These are phyloP conservation scores for Tethea ocularis DNA, from an alignment of 2,888 invertebrate genomes.

Conservation along the genomic window DNA sequence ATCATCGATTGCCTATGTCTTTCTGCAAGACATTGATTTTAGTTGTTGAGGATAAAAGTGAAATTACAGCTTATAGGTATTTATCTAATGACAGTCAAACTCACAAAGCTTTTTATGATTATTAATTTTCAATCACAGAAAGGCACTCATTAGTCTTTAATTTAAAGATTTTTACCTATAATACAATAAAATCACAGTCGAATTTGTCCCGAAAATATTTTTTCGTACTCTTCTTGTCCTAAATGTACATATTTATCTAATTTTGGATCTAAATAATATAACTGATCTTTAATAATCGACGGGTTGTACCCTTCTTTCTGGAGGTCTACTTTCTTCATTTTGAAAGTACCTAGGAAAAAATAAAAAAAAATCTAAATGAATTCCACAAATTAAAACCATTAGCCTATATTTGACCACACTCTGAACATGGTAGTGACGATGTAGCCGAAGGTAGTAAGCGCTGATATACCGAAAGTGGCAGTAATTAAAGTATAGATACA, in stretches of 20 bases:
- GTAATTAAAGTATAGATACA: too few species aligned
- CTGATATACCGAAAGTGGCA: too few species aligned
- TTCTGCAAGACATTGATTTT: too few species aligned
- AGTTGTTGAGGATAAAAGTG: too few species aligned
- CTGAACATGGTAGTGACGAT: too few species aligned
- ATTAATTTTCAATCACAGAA: neutral
- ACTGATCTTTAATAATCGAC: constrained; percentile 86
- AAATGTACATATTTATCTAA: constrained; percentile 88
- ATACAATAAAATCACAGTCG: constrained; percentile 85
- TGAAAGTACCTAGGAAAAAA: constrained; percentile 93
- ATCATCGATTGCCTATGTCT: too few species aligned
- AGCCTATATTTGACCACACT: too few species aligned
- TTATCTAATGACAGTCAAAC: neutral
- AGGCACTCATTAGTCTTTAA: neutral
- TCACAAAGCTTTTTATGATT: neutral
- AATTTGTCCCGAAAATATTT: constrained; percentile 90
- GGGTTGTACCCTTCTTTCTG: constrained; percentile 96
- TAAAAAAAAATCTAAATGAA: constrained; percentile 12
- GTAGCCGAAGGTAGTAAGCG: too few species aligned
- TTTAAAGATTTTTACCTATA: constrained; percentile 13
- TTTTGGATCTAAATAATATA: constrained; percentile 90
- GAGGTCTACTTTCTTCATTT: constrained; percentile 96
- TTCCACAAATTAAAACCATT: too few species aligned
- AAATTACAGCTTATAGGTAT: too few species aligned
- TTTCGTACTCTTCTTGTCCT: constrained; percentile 88